Percentiles rank a stretch among this genome's conserved stretches.
Evolutionary conservation across 2,113 vertebrate genomes (phyloP).

Genomic region (Lathamus discolor): DNA sequence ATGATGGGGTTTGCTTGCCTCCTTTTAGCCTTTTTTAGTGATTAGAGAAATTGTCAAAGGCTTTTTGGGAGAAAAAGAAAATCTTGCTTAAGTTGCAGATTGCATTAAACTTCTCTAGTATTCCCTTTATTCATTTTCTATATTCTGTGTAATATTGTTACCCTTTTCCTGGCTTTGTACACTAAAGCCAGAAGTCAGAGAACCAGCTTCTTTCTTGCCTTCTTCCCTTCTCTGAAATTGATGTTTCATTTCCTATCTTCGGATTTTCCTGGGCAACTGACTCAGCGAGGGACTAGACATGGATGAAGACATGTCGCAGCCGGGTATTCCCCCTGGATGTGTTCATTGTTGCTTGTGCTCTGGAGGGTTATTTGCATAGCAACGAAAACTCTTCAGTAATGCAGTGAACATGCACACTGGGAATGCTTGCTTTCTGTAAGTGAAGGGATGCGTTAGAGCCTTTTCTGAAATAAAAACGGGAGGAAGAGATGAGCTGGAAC

Average conservation of each 20-base stretch:
- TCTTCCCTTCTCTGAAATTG: background rate
- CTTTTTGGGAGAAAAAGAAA: background rate
- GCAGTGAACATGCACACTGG: background rate
- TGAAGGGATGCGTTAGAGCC: constrained; percentile 20
- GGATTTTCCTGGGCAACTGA: background rate
- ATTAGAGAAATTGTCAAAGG: background rate
- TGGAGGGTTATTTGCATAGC: background rate
- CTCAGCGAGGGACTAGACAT: background rate
- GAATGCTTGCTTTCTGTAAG: constrained; percentile 49
- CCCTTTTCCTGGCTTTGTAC: background rate
- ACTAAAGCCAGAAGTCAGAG: background rate
- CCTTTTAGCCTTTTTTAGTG: background rate
- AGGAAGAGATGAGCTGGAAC: constrained; percentile 49
- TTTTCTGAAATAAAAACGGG: constrained; percentile 51
- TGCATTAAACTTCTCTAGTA: background rate
- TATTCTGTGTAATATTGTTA: background rate
- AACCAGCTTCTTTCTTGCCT: background rate
- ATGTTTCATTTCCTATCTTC: background rate
- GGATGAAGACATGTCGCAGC: background rate
- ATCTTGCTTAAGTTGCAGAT: background rate
- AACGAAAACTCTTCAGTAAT: background rate
- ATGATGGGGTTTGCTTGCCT: background rate
- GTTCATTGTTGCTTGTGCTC: background rate
- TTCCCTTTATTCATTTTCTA: background rate
- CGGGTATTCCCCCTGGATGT: fast-evolving